Percentiles rank a stretch among this genome's conserved stretches.
Conservation (phyloP, 2,888 invertebrate species). For the Anaspis maculata region DNA sequence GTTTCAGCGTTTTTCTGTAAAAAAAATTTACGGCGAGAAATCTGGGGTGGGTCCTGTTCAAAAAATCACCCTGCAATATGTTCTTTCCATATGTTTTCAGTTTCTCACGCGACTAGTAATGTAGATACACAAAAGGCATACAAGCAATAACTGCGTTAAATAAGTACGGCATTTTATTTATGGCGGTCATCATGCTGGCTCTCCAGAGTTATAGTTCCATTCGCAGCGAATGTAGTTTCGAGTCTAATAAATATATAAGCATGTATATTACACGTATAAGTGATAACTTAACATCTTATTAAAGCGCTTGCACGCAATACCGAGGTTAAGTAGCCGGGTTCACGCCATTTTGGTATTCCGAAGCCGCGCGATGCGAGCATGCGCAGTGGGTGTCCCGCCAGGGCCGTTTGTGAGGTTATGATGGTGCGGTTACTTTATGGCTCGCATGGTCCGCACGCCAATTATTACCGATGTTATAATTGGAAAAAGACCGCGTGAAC, state of each 20-base stretch:
- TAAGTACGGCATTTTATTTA: conserved; percentile 21
- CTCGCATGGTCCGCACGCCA: conserved; percentile 4
- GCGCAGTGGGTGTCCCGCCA: conserved; percentile 7
- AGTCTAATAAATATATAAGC: conserved; percentile 37
- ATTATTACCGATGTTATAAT: too few relatives aligned
- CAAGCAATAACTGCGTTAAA: conserved; percentile 11
- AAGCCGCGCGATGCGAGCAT: conserved; percentile 9
- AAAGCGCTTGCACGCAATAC: conserved; percentile 37
- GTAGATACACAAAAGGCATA: too few relatives aligned
- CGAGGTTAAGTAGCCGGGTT: conserved; percentile 35
- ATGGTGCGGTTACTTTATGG: conserved; percentile 7
- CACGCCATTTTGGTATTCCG: conserved; percentile 32
- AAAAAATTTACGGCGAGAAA: too few relatives aligned
- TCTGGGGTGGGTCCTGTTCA: too few relatives aligned
- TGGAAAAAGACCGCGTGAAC: not conserved
- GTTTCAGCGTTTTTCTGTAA: too few relatives aligned
- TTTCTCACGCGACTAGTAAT: too few relatives aligned
- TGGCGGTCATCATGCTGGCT: conserved; percentile 21
- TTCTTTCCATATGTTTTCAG: too few relatives aligned
- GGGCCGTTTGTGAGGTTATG: conserved; percentile 9
- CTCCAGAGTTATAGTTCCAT: conserved; percentile 24
- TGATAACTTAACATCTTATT: conserved; percentile 44
- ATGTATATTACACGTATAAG: conserved; percentile 42
- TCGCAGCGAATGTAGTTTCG: conserved; percentile 21
- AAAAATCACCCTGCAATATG: too few relatives aligned